Base-by-base conservation (phyloP, 2,888 invertebrate genomes). In the Malthinus flaveolus region DNA sequence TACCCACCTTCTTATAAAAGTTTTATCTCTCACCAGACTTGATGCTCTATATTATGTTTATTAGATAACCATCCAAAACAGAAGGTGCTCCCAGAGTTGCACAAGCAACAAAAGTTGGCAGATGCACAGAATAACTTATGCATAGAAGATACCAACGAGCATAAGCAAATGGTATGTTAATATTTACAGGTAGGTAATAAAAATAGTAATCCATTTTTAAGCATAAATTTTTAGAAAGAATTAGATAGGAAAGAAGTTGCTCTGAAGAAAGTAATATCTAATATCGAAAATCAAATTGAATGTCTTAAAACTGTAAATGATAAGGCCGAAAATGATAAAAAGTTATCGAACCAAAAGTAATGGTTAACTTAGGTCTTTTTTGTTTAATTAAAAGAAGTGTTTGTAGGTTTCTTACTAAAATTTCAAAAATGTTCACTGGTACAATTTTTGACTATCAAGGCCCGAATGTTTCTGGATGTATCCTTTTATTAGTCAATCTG, bases 361-460 rank as follows among this genome's bases (percentile, higher is more conserved):
- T 42, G 5, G 10, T 12, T 35, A 11, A 31, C 15, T 44, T 9
- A 13, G 7, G n/a, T 32, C 5, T 45, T 23, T 6, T 13, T 45
- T 32, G 11, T 5, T 32, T 46, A 42, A n/a, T 42, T 1, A 1
- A 8, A 46, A 32, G n/a, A 0, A 4, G 6, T 33, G 12, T 42
- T 33, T n/a, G 42, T 8, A 39, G 7, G 1, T 50, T 35, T 23
- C 7, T 44, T 23, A 1, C 34, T 12, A 52, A 45, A 9, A 11
- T 23, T 1, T 52, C 52, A 10, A 52, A 52, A 39, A 45, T 15
- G 10, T 15, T 52, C 7, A 52, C 52, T 9, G 35, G 34, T 9
- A 45, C 52, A 35, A 52, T 8, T 45, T 52, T 52, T 45, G n/a
- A 52, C n/a, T 34, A 51, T 35, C 34, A 45, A 36, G 34, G 45